Evolutionary conservation across 2,888 invertebrate species (phyloP), one percentile per base, ranked within the genome.

Genomic region (Lasioglossum morio): DNA sequence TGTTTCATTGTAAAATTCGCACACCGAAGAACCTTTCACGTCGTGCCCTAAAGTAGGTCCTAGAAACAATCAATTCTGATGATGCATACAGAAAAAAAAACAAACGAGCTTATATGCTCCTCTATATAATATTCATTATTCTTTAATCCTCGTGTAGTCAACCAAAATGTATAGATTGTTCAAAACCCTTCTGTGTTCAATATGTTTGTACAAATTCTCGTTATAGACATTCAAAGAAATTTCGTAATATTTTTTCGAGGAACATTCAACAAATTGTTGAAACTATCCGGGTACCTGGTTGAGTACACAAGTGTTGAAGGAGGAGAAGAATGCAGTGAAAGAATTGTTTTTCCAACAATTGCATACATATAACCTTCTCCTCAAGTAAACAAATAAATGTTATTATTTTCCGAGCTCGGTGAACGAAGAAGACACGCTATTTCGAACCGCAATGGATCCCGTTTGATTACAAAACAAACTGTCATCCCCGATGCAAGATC

Each of bases 1-100:
- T 2, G 96, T 96, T 27, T 96, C 96, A 93, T 97, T 97, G 94
- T 96, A 97, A 95, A 96, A 97, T 94, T 97, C 97, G 93, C 97
- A 98, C 90, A 95, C 96, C 12, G 96, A 96, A 8, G 97, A 94
- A 74, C 95, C 95, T 82, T 94, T 95, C 88, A 94, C 92, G 92
- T 94, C 94, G 73, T 94, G 93, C 69, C 94, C 93, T 76, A 89
- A 89, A 70, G 90, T 88, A 53, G 89, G 89, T 87, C 93, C 94
- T 92, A 80, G 19, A 85, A 89, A 86, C 30, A 19, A 77, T 53
- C 70, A 14, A 63, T 72, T 23, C 23, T 27, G 48, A 40, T 10
- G 37, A 27, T 19, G 4, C 16, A 30, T 63, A 19, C 3, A 8
- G 7, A 30, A 30, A n/a, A n/a, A n/a, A 63, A 19, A 19, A 4